Base-by-base conservation (phyloP, 2,797 vertebrate species). In the Lophura swinhoii region DNA sequence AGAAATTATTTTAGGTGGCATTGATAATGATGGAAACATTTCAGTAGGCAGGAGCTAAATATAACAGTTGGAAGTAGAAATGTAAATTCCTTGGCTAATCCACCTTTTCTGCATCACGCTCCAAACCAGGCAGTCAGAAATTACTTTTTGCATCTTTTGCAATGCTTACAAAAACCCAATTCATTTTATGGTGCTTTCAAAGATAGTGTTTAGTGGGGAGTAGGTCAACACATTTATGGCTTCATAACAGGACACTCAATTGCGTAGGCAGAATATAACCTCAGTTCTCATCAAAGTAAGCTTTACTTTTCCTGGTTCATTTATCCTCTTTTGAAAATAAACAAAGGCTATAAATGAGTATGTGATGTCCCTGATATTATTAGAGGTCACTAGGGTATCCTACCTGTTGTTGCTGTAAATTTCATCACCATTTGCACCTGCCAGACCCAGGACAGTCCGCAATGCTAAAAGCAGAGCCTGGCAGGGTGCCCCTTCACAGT, bases 361-460 rank as follows among this genome's bases (percentile, higher is more conserved):
- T 7, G 48, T 62, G 46, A 43, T 59, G 35, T 21, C 33, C 75
- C 46, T 46, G 4, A 0, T 12, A 35, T 8, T 58, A 14, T 3
- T 7, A 12, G 59, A 70, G 22, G 48, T 22, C 62, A 4, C 62
- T 28, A 41, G 56, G 63, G 24, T 43, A 16, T 29, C 0, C 0
- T 64, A 28, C 41, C 70, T 84, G 35, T 13, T 39, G 33, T 6
- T 90, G 33, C 51, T 7, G 1, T n/a, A 71, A 77, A 29, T 22
- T 70, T 73, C 87, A 44, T 70, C 10, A 7, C 37, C 11, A 1
- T 56, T 84, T 20, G 14, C 22, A 13, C 28, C 43, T 59, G 7
- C 0, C 3, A 77, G 64, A 10, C 14, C 28, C 33, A 1, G 0
- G 10, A 73, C 10, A 58, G 41, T 9, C 22, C 49, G 59, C 8